Conservation (phyloP, 2,797 vertebrate genomes). For the Rhinoraja longicauda region DNA sequence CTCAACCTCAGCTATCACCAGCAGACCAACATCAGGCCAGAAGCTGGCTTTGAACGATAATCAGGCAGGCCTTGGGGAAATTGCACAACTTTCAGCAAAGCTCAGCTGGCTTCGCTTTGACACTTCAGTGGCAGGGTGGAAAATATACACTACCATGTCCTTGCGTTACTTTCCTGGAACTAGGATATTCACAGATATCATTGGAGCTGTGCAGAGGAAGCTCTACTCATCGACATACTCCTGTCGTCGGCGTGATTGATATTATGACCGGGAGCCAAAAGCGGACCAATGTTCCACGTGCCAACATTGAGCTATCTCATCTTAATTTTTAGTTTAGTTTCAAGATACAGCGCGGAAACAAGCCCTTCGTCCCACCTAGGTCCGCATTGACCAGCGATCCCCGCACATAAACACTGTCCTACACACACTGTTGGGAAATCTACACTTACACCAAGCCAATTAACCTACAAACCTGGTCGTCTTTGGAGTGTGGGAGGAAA, state of each 20-base stretch:
- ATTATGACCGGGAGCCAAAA: not conserved
- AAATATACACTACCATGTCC: not conserved
- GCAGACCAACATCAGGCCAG: not conserved
- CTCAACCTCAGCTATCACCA: not conserved
- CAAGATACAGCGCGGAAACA: too few species aligned
- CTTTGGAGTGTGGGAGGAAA: too few species aligned
- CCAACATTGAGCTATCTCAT: not conserved
- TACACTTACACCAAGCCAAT: too few species aligned
- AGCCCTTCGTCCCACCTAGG: too few species aligned
- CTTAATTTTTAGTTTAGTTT: not conserved
- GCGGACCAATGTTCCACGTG: not conserved
- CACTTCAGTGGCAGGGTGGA: not conserved
- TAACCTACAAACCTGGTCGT: too few species aligned
- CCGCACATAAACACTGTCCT: too few species aligned
- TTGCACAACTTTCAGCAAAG: constrained; percentile 9
- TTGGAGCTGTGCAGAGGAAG: not conserved
- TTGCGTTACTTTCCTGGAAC: constrained; percentile 4
- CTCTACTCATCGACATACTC: not conserved
- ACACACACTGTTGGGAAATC: too few species aligned
- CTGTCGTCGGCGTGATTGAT: not conserved
- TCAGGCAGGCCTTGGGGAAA: constrained; percentile 6
- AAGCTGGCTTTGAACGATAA: not conserved
- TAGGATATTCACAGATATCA: constrained; percentile 11
- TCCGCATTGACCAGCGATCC: too few species aligned
- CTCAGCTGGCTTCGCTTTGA: not conserved